Conservation (phyloP, 2,888 invertebrate genomes). For the Tetragonula carbonaria region DNA sequence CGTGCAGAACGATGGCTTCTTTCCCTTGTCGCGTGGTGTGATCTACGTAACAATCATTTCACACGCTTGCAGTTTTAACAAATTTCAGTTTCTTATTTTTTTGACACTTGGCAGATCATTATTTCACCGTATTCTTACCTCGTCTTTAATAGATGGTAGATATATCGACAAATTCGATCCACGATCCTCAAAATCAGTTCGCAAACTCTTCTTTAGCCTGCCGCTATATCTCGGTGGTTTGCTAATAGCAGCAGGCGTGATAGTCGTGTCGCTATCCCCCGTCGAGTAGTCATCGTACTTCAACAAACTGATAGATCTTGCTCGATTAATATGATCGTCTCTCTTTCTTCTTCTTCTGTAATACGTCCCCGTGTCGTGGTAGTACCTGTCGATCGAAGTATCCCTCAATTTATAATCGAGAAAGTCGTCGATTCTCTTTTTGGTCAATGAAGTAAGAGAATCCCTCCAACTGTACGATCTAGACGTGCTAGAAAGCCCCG, state of each 20-base stretch:
- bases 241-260: constrained; percentile 38
- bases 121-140: constrained; percentile 36
- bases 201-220: constrained; percentile 33
- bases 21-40: constrained; percentile 79
- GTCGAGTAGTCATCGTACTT: constrained; percentile 71
- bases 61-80: background rate
- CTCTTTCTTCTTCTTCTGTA: constrained; percentile 61
- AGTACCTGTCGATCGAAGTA: constrained; percentile 59
- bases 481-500: constrained; percentile 51
- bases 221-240: constrained; percentile 43
- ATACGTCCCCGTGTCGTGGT: constrained; percentile 59
- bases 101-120: background rate
- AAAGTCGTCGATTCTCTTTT: constrained; percentile 57
- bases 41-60: constrained; percentile 26
- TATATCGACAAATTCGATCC: constrained; percentile 43
- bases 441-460: constrained; percentile 54
- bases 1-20: constrained; percentile 91
- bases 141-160: constrained; percentile 28
- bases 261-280: constrained; percentile 64
- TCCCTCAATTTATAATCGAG: constrained; percentile 64
- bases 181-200: constrained; percentile 46
- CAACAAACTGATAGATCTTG: constrained; percentile 64
- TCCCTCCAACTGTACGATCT: constrained; percentile 69
- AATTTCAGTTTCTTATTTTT: background rate
- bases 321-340: constrained; percentile 60